A percentile compares a stretch with the other conserved stretches of the same genome.
phyloP scores from a whole-genome alignment of 2,797 vertebrate species.

The Acipenser ruthenus region DNA sequence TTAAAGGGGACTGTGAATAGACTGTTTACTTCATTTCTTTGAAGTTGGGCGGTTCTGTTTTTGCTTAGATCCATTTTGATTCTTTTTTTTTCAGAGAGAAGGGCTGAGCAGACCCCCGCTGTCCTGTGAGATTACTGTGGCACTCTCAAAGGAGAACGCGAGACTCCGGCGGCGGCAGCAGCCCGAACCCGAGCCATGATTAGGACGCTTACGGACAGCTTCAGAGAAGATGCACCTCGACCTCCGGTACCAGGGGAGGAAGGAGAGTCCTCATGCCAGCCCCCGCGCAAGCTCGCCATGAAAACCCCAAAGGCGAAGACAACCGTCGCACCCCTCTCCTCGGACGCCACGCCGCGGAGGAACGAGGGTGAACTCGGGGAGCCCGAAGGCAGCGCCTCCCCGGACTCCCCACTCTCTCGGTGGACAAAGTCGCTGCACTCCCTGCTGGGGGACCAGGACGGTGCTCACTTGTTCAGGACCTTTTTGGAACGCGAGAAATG shows the following conservation, averaged over 20 bases:
- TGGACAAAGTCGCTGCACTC: slow-evolving; percentile 94
- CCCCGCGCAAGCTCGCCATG: slow-evolving; percentile 55
- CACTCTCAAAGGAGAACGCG: slow-evolving; percentile 41
- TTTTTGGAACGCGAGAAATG: slow-evolving; percentile 91
- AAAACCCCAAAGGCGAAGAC: slow-evolving; percentile 60
- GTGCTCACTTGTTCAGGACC: slow-evolving; percentile 85
- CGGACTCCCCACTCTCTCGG: slow-evolving; percentile 81
- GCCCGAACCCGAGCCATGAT: slow-evolving; percentile 72
- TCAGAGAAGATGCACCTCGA: slow-evolving; percentile 91
- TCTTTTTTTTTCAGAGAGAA: slow-evolving; percentile 75
- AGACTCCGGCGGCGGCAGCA: slow-evolving; percentile 37
- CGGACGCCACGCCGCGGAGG: slow-evolving; percentile 59
- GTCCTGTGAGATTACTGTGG: slow-evolving; percentile 72
- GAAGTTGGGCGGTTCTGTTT: slow-evolving; percentile 88
- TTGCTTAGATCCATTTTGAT: slow-evolving; percentile 83
- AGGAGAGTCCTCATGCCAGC: slow-evolving; percentile 77
- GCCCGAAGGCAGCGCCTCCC: slow-evolving; percentile 90
- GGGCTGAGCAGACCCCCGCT: slow-evolving; percentile 73
- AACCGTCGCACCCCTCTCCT: slow-evolving; percentile 19
- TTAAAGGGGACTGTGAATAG: slow-evolving; percentile 55
- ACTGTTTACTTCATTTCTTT: slow-evolving; percentile 80
- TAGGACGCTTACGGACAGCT: slow-evolving; percentile 82
- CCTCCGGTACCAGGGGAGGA: slow-evolving; percentile 94
- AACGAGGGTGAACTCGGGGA: slow-evolving; percentile 88
- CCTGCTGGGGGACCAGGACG: slow-evolving; percentile 89